These are phyloP conservation scores for Synanthedon andrenaeformis DNA, from an alignment of 2,888 invertebrate species.

Conservation along the genomic window DNA sequence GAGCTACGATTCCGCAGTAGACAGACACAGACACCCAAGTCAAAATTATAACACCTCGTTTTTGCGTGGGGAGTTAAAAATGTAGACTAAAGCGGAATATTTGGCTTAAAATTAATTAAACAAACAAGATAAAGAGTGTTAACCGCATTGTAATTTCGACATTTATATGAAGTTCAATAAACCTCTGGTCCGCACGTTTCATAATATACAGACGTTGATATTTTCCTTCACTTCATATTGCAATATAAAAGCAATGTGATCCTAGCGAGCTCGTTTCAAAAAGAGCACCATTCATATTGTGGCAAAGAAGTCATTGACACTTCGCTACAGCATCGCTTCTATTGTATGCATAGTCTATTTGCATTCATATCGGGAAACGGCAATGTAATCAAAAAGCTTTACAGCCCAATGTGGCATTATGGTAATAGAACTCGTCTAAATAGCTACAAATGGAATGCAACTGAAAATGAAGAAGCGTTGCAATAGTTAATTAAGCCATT, in stretches of 20 bases:
- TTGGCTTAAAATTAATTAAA: too few species aligned
- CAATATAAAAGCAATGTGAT: background rate
- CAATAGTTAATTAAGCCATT: too few species aligned
- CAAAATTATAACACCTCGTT: too few species aligned
- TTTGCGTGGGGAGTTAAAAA: too few species aligned
- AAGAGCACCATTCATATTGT: background rate
- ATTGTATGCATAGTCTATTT: conserved; percentile 27
- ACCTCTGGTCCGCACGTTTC: background rate
- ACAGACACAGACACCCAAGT: too few species aligned
- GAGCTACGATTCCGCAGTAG: too few species aligned
- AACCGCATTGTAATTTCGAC: background rate
- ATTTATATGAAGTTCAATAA: background rate
- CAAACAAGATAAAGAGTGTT: too few species aligned
- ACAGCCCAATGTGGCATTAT: conserved; percentile 47
- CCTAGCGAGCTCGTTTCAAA: background rate
- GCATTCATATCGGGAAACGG: conserved; percentile 35
- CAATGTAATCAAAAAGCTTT: conserved; percentile 50
- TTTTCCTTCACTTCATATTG: background rate
- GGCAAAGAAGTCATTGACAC: conserved; percentile 14
- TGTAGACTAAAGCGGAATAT: too few species aligned
- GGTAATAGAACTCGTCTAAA: conserved; percentile 25
- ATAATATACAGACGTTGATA: background rate
- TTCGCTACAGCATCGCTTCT: conserved; percentile 18
- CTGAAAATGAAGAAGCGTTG: background rate
- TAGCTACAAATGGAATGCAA: background rate